A percentile compares a stretch with the other conserved stretches of the same genome.
phyloP scores from a whole-genome alignment of 2,113 vertebrate species.

The Rhea americana region DNA sequence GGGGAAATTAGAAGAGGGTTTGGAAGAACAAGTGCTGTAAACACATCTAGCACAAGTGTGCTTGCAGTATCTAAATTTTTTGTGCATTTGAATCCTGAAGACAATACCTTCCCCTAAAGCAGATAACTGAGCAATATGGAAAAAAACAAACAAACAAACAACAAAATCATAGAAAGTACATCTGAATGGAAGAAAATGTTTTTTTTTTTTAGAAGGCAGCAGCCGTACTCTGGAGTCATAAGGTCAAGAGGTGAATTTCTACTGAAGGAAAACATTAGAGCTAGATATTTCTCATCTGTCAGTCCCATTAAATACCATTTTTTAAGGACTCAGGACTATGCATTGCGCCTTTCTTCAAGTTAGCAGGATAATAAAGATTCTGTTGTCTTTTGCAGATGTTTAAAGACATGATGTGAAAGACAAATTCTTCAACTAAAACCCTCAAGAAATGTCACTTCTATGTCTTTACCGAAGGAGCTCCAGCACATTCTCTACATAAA shows the following conservation, averaged over 20 bases:
- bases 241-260: conserved; percentile 71
- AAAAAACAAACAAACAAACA: not conserved
- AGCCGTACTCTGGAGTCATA: conserved; percentile 40
- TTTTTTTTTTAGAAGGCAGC: conserved; percentile 44
- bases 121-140: not conserved
- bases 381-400: conserved; percentile 78
- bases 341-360: conserved; percentile 61
- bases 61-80: not conserved
- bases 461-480: conserved; percentile 74
- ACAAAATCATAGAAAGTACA: conserved; percentile 29
- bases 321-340: conserved; percentile 50
- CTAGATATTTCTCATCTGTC: conserved; percentile 61
- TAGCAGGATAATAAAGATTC: conserved; percentile 74
- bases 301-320: conserved; percentile 69
- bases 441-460: conserved; percentile 80
- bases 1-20: conserved; percentile 15
- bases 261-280: conserved; percentile 64
- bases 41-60: not conserved
- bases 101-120: conserved; percentile 31
- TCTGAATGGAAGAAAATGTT: conserved; percentile 58
- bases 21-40: conserved; percentile 30
- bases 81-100: not conserved
- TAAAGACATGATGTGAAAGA: conserved; percentile 77
- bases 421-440: conserved; percentile 76
- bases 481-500: conserved; percentile 67